These are phyloP conservation scores for Palloptera scutellata DNA, from an alignment of 2,888 invertebrate species.

Conservation along the genomic window DNA sequence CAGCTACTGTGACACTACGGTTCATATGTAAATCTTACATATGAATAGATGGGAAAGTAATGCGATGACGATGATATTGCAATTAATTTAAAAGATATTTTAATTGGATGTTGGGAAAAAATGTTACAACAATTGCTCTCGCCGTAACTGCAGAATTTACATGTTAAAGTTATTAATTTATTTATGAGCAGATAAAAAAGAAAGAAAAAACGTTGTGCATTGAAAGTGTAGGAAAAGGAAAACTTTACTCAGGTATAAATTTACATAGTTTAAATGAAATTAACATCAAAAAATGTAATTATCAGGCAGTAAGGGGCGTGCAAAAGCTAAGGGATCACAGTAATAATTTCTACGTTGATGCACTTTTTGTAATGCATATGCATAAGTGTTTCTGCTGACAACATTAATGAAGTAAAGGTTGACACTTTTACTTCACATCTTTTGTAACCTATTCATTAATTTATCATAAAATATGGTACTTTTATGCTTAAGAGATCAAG, in stretches of 20 bases:
- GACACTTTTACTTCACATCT: no score
- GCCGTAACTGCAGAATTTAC: background rate
- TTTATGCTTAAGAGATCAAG: no score
- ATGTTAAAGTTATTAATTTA: background rate
- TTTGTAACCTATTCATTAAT: no score
- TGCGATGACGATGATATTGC: background rate
- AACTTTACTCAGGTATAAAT: background rate
- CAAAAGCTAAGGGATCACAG: no score
- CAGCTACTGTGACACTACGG: background rate
- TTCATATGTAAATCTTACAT: background rate
- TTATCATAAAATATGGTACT: no score
- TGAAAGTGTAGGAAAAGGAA: background rate
- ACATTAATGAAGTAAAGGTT: no score
- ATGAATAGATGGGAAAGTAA: background rate
- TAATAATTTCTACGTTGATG: no score
- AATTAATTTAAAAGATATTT: constrained; percentile 17
- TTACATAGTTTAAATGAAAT: background rate
- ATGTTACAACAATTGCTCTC: no score
- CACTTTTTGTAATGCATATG: no score
- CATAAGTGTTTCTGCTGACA: no score
- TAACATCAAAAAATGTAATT: constrained; percentile 1
- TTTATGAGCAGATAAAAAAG: no score
- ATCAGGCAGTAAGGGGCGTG: background rate
- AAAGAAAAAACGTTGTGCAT: background rate
- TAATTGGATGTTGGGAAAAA: constrained; percentile 13